A percentile compares a stretch with the other conserved stretches of the same genome.
phyloP scores from a whole-genome alignment of 2,113 vertebrate species.

The Macroglossus sobrinus region DNA sequence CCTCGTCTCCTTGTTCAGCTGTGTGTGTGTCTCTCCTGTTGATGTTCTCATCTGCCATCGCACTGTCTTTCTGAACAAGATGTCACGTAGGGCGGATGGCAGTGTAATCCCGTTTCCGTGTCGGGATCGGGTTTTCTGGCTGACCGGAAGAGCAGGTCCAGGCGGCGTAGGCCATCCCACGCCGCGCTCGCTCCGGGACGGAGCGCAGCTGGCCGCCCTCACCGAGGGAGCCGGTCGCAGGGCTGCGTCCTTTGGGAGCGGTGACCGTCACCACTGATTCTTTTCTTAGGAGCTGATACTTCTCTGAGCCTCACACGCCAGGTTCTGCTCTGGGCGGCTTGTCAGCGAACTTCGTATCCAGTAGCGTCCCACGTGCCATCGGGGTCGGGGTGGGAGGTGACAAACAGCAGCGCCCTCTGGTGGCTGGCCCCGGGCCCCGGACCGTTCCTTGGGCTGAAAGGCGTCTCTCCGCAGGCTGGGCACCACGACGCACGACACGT shows the following conservation, averaged over 20 bases:
- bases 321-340: background rate
- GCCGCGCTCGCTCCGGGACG: background rate
- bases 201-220: too few relatives aligned
- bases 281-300: background rate
- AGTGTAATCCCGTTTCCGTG: background rate
- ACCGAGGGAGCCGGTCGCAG: too few relatives aligned
- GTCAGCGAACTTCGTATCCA: accelerated
- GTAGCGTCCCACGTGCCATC: accelerated
- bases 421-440: background rate
- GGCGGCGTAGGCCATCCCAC: too few relatives aligned
- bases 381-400: background rate
- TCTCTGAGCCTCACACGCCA: background rate
- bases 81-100: background rate
- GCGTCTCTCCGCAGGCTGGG: slow-evolving; percentile 84
- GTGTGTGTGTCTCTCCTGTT: background rate
- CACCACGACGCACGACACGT: slow-evolving; percentile 91
- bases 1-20: background rate
- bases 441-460: background rate
- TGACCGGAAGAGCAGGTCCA: too few relatives aligned
- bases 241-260: too few relatives aligned
- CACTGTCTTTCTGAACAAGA: background rate
- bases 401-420: background rate
- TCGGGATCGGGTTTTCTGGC: background rate
- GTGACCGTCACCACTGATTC: background rate
- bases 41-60: background rate